Evolutionary conservation across 2,113 vertebrate species (phyloP).

Genomic region (Noctilio leporinus): DNA sequence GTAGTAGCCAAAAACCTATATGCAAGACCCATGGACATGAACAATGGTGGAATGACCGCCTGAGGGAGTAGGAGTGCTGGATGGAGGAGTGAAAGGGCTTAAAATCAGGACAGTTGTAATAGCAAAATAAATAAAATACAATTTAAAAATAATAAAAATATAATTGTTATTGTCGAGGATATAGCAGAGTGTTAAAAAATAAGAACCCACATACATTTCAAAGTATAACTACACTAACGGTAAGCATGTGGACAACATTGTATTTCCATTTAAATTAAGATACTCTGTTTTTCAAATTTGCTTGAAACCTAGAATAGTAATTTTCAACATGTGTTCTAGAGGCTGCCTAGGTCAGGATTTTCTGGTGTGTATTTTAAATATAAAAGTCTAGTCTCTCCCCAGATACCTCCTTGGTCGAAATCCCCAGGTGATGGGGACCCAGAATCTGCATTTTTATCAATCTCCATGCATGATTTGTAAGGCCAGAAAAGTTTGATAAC

Average conservation of each 20-base stretch:
- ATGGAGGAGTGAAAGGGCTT: too few species aligned
- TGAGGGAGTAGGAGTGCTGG: too few species aligned
- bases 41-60: too few species aligned
- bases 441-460: slow-evolving; percentile 20
- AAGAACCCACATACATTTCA: background rate
- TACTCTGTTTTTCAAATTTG: background rate
- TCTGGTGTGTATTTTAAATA: background rate
- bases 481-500: background rate
- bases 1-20: too few species aligned
- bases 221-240: background rate
- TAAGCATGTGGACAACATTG: background rate
- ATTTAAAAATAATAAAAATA: background rate
- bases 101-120: too few species aligned
- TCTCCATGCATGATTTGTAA: background rate
- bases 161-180: background rate
- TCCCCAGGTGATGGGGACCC: background rate
- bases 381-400: background rate
- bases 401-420: background rate
- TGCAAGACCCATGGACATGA: too few species aligned
- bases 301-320: background rate
- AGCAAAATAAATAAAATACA: too few species aligned
- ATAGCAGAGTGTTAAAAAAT: background rate
- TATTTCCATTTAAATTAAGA: background rate
- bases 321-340: background rate
- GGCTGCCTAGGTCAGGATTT: background rate